These are phyloP conservation scores for Corydoras maculifer DNA, from an alignment of 2,113 vertebrate species.

Conservation along the genomic window DNA sequence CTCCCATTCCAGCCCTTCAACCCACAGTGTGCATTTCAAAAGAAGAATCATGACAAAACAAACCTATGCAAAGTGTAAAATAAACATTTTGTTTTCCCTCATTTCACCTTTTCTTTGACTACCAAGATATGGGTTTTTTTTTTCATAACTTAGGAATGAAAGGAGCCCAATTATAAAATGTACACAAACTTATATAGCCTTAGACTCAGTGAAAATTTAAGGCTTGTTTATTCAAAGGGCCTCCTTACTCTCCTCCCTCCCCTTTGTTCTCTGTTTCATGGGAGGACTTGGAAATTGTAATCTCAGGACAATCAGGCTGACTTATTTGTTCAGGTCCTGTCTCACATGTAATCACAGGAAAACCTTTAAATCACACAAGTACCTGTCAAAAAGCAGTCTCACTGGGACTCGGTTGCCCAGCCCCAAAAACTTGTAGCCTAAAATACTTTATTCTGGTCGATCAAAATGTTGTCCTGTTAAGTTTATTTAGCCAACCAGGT, in stretches of 20 bases:
- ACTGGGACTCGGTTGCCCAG: conserved; percentile 17
- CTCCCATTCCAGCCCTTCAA: conserved; percentile 46
- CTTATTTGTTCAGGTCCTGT: conserved; percentile 71
- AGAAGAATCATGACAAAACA: conserved; percentile 45
- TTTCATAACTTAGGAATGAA: conserved; percentile 7
- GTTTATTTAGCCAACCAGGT: too few relatives aligned
- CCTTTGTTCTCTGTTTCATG: conserved; percentile 59
- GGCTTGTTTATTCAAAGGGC: conserved; percentile 72
- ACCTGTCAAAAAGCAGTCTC: conserved; percentile 39
- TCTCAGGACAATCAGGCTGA: conserved; percentile 64
- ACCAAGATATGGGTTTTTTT: conserved; percentile 37
- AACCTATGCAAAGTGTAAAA: conserved; percentile 40
- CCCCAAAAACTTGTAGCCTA: conserved; percentile 20
- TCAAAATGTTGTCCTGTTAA: background rate
- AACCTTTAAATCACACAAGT: conserved; percentile 46
- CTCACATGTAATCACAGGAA: conserved; percentile 49
- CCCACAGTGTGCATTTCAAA: conserved; percentile 43
- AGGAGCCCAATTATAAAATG: conserved; percentile 6
- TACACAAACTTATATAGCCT: conserved; percentile 28
- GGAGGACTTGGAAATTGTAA: conserved; percentile 70
- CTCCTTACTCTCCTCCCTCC: conserved; percentile 60
- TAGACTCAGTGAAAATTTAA: conserved; percentile 59
- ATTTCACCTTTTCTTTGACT: conserved; percentile 24
- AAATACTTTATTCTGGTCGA: conserved; percentile 29
- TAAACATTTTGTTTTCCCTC: conserved; percentile 41